Evolutionary conservation across 1,140 invertebrate genomes (phyloP).

Genomic region (Temnothorax longispinosus): DNA sequence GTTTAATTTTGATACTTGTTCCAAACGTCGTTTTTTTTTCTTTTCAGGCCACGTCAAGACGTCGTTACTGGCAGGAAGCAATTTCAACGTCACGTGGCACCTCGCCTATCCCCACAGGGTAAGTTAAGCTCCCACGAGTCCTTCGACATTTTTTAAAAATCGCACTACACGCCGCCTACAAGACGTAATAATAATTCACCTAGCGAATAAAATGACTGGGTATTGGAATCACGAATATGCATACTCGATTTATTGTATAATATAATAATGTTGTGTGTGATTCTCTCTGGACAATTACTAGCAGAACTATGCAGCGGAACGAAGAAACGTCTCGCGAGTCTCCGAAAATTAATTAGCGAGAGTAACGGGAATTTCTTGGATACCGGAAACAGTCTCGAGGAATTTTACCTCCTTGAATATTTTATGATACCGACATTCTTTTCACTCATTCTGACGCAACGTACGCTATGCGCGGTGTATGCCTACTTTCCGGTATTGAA

Average conservation of each 20-base stretch:
- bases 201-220: background rate
- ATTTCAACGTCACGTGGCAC: conserved; percentile 97
- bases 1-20: conserved; percentile 20
- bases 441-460: background rate
- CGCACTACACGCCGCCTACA: background rate
- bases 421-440: background rate
- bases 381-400: background rate
- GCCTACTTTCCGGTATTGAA: background rate
- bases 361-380: conserved; percentile 37
- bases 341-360: conserved; percentile 6
- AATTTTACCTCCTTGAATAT: background rate
- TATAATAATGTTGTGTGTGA: background rate
- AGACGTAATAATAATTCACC: background rate
- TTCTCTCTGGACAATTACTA: no score
- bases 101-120: conserved; percentile 97
- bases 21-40: conserved; percentile 82
- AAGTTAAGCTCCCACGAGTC: conserved; percentile 84
- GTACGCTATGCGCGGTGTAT: background rate
- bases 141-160: background rate
- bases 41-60: conserved; percentile 91
- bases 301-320: background rate
- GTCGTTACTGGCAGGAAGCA: conserved; percentile 92
- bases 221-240: background rate
- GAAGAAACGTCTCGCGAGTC: background rate
- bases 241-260: no score